Evolutionary conservation across 1,140 invertebrate species (phyloP), one percentile per base, ranked within the genome.

Genomic region (Eriocheir sinensis): DNA sequence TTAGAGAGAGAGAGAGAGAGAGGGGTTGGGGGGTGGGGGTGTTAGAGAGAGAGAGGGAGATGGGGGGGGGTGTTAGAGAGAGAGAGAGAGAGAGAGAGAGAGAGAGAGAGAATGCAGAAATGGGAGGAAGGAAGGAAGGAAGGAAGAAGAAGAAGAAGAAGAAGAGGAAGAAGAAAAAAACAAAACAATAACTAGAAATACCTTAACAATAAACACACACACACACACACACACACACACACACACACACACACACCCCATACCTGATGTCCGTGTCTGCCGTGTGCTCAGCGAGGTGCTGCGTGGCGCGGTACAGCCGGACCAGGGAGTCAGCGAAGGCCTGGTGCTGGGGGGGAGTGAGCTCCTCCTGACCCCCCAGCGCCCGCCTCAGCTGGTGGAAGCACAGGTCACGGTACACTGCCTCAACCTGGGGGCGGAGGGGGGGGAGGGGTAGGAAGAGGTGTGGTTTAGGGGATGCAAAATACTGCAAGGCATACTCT

Each of bases 181-280:
- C n/a, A n/a, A n/a, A n/a, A n/a, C n/a, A n/a, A n/a, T n/a, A n/a
- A n/a, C n/a, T n/a, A n/a, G n/a, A 72, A 72, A 72, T 21, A 6
- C 53, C 53, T 21, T 21, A 72, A 72, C 9, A 72, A 72, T 21
- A 72, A 3, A 6, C 53, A 12, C 21, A 72, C 6, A 72, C 6
- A 6, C 9, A 9, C 53, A 38, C 34, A 40, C 41, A 0, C 36
- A 6, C 30, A 86, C 32, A n/a, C 83, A 8, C 83, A 86, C 8
- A 41, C 53, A 72, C 53, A 8, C 53, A 72, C 53, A 8, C 53
- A 8, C 53, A 72, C 53, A 72, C 6, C 9, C 53, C 4, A 4
- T 6, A 4, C 4, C 92, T 95, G 72, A 95, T 95, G 41, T 95
- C 95, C 79, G 95, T 95, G 53, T 89, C 72, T 30, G 92, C 95